Evolutionary conservation across 2,888 invertebrate genomes (phyloP).

Genomic region (Andrena hattorfiana): DNA sequence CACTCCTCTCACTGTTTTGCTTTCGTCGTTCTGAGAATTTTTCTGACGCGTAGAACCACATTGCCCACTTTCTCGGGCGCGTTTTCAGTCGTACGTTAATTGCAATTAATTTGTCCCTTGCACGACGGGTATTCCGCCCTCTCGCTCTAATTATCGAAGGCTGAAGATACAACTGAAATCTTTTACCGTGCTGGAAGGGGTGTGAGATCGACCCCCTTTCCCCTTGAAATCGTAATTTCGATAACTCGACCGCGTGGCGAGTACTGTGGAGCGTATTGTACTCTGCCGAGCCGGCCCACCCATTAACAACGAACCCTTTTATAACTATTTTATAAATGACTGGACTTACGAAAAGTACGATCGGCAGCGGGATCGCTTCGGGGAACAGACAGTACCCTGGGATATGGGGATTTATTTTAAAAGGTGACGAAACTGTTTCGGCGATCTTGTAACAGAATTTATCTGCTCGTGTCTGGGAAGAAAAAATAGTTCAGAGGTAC

Average conservation of each 20-base stretch:
- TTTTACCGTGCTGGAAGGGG: neutral
- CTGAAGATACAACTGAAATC: neutral
- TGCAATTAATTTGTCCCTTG: too few relatives aligned
- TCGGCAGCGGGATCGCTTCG: neutral
- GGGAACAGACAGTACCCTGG: neutral
- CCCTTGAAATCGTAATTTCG: conserved; percentile 38
- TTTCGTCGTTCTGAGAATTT: neutral
- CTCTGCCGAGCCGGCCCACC: conserved; percentile 22
- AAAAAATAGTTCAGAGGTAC: neutral
- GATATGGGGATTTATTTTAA: neutral
- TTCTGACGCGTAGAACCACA: neutral
- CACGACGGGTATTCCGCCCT: neutral
- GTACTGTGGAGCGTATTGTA: conserved; percentile 28
- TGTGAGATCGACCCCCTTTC: neutral
- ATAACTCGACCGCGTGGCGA: conserved; percentile 53
- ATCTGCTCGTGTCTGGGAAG: neutral
- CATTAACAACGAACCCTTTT: conserved; percentile 71
- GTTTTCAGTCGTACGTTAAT: neutral
- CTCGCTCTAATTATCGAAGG: neutral
- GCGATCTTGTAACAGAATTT: neutral
- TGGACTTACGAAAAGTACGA: conserved; percentile 35
- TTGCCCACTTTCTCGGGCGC: neutral
- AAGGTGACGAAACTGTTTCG: conserved; percentile 23
- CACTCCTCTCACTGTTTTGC: neutral
- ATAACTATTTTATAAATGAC: conserved; percentile 49